Percentiles rank a stretch among this genome's conserved stretches.
These are phyloP conservation scores for Theonella swinhoei DNA, from an alignment of 37 sponge, comb jelly and placozoan species.

Conservation along the genomic window DNA sequence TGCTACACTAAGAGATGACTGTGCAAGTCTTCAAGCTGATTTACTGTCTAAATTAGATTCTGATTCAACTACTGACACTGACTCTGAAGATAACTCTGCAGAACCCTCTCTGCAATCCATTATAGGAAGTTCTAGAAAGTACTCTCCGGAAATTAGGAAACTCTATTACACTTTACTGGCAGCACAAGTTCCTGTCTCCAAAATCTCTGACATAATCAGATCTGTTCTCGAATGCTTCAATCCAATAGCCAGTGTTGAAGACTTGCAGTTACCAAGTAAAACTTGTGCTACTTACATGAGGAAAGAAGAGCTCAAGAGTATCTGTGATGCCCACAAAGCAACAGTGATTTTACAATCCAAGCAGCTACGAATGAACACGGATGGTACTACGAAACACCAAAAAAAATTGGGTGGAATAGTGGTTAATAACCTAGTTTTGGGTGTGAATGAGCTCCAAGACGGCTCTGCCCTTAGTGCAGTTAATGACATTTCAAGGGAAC, in stretches of 20 bases:
- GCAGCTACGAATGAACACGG: conserved; percentile 27
- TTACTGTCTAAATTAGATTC: not conserved
- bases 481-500: conserved; percentile 37
- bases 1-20: not conserved
- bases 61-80: conserved; percentile 5
- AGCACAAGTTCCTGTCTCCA: conserved; percentile 24
- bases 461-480: conserved; percentile 18
- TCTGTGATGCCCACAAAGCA: conserved; percentile 47
- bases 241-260: conserved; percentile 20
- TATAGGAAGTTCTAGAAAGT: conserved; percentile 15
- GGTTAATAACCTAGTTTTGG: conserved; percentile 14
- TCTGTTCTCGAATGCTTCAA: conserved; percentile 18
- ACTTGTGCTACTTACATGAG: conserved; percentile 35
- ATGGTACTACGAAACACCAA: conserved; percentile 49
- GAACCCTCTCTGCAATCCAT: conserved; percentile 17
- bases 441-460: conserved; percentile 50
- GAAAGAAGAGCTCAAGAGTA: conserved; percentile 15
- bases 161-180: conserved; percentile 31
- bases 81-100: not conserved
- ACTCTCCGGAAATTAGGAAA: conserved; percentile 24
- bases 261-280: conserved; percentile 11
- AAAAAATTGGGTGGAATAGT: conserved; percentile 42
- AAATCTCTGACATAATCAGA: conserved; percentile 23
- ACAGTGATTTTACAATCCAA: conserved; percentile 3
- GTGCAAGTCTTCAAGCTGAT: not conserved